Base-by-base conservation (phyloP, 2,113 vertebrate species). In the Nibea albiflora region DNA sequence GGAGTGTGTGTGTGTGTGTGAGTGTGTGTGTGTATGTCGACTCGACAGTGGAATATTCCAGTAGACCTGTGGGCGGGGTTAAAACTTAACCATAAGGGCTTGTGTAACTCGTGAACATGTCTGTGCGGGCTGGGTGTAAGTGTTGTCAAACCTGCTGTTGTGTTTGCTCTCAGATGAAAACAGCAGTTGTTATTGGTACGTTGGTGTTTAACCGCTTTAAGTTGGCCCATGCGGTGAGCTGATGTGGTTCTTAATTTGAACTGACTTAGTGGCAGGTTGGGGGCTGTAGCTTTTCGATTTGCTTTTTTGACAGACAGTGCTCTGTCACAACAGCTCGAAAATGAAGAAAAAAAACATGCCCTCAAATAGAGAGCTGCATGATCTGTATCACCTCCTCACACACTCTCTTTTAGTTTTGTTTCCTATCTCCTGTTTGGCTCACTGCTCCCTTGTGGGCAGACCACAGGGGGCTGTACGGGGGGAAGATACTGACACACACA, bases 41-140 rank as follows among this genome's bases (percentile, higher is more conserved):
- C 47, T 71, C 10, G 42, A 24, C 63, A 67, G 80, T 88, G 83
- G 87, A 89, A 92, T 90, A 87, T 91, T 86, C 73, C 91, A 80
- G 20, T 22, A 58, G 20, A 57, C 4, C 62, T 46, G 58, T 46
- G 82, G 84, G 80, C 1, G 35, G 64, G 4, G 63, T 58, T 31
- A 26, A 64, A 80, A 57, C 39, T 5, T 53, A 24, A 42, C 39
- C 19, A 4, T 66, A 11, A 61, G 20, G 53, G 75, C 39, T 81
- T 0, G n/a, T 65, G 15, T 12, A 9, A 12, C 2, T 69, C 22
- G 42, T 56, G 14, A 80, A 61, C 83, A 78, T 42, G 64, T 81
- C 11, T 16, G 39, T 22, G 28, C 77, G 79, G 65, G 35, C 62
- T 35, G 44, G 9, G 71, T 15, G 4, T 58, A 31, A 53, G 31